These are phyloP conservation scores for Phainopepla nitens DNA, from an alignment of 2,113 vertebrate genomes.

Conservation along the genomic window DNA sequence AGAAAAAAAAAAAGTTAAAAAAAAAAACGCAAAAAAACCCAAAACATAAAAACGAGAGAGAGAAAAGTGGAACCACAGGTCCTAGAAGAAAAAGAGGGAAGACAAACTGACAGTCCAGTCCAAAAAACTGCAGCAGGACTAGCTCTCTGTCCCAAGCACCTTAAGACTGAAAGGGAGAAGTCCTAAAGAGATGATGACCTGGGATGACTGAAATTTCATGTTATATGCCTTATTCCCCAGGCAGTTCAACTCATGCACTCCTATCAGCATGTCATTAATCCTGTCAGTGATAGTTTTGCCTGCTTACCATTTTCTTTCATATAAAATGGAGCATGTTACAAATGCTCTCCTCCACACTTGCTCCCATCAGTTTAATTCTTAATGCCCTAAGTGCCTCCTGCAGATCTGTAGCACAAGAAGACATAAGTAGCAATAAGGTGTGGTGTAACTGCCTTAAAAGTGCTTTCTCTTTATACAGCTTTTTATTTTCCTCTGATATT, in stretches of 20 bases:
- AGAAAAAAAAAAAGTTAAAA: background rate
- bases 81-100: background rate
- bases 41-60: background rate
- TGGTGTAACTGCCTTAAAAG: background rate
- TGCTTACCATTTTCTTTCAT: background rate
- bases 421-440: background rate
- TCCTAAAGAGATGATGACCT: background rate
- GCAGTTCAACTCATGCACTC: background rate
- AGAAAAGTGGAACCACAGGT: background rate
- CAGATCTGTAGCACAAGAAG: background rate
- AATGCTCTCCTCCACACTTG: background rate
- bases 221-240: background rate
- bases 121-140: background rate
- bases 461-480: background rate
- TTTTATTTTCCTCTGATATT: slow-evolving; percentile 6
- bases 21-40: no score
- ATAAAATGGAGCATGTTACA: slow-evolving; percentile 9
- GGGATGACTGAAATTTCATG: background rate
- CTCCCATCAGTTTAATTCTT: background rate
- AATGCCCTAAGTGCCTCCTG: background rate
- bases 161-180: background rate
- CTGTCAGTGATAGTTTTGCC: background rate
- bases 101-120: background rate
- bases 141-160: background rate
- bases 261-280: background rate